Evolutionary conservation across 2,113 vertebrate species (phyloP).

Genomic region (Penelope pileata): DNA sequence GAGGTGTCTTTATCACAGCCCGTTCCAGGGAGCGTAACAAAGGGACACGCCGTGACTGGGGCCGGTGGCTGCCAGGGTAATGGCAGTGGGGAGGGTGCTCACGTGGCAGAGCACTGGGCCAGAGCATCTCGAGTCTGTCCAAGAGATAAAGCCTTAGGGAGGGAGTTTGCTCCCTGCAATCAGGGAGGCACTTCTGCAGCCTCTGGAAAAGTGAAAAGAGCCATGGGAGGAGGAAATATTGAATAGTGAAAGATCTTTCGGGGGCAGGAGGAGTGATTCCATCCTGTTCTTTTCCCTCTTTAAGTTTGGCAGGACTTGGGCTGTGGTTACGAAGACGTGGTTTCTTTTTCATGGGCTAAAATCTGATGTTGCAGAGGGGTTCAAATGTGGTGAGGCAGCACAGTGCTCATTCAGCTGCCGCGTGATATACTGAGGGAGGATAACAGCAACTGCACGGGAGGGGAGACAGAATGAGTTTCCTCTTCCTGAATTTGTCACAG

Average conservation of each 20-base stretch:
- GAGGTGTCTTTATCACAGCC: slow-evolving; percentile 9
- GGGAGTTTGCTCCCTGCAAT: not conserved
- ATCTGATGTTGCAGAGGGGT: not conserved
- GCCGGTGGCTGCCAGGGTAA: too few species aligned
- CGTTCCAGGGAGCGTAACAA: not conserved
- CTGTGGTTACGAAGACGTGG: not conserved
- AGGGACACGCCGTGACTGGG: not conserved
- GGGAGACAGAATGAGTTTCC: not conserved
- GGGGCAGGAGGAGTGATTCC: not conserved
- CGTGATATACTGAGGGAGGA: not conserved
- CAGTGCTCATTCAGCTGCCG: not conserved
- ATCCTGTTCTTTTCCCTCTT: not conserved
- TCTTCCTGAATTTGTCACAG: slow-evolving; percentile 18
- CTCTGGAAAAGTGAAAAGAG: not conserved
- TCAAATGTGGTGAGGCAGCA: not conserved
- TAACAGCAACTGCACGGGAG: not conserved
- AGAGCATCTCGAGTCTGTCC: not conserved
- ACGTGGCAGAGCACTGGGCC: slow-evolving; percentile 1
- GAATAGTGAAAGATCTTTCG: not conserved
- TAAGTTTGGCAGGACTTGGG: not conserved
- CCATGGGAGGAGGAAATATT: not conserved
- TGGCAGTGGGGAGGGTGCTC: slow-evolving; percentile 6
- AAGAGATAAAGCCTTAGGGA: not conserved
- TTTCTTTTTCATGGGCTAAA: not conserved
- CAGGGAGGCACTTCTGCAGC: not conserved